phyloP scores from a whole-genome alignment of 2,113 vertebrate genomes.

The Solenodon paradoxus region DNA sequence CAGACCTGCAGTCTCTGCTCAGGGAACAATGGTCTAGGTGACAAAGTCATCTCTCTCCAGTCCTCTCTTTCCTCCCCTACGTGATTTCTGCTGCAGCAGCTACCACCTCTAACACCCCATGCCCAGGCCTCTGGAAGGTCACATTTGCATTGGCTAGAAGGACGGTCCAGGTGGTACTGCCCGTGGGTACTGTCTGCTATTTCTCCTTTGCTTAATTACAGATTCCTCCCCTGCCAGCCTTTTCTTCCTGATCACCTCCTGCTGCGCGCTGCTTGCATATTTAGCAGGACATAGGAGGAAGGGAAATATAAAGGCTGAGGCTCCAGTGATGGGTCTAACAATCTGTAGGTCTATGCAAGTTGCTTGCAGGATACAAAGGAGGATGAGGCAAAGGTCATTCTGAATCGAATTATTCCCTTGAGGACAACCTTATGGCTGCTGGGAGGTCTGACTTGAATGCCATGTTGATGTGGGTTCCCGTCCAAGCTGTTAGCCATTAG shows the following conservation, averaged over 20 bases:
- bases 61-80: neutral
- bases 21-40: neutral
- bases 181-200: conserved; percentile 15
- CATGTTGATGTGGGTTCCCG: neutral
- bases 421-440: neutral
- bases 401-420: neutral
- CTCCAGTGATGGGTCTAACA: too few species aligned
- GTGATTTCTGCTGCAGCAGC: conserved; percentile 37
- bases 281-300: neutral
- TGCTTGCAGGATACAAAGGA: neutral
- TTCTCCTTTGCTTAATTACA: conserved; percentile 60
- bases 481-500: neutral
- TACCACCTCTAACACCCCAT: conserved; percentile 1
- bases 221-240: conserved; percentile 49
- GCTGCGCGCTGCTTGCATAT: conserved; percentile 39
- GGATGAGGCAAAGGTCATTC: neutral
- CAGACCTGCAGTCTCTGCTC: conserved; percentile 28
- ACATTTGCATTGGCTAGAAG: conserved; percentile 72
- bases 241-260: conserved; percentile 21
- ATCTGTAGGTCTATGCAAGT: neutral
- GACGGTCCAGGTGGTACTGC: conserved; percentile 51
- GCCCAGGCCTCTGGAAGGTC: conserved; percentile 62
- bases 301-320: neutral
- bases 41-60: conserved; percentile 38
- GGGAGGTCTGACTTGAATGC: neutral